phyloP scores from a whole-genome alignment of 1,140 invertebrate species.

The Drosophila bifasciata region DNA sequence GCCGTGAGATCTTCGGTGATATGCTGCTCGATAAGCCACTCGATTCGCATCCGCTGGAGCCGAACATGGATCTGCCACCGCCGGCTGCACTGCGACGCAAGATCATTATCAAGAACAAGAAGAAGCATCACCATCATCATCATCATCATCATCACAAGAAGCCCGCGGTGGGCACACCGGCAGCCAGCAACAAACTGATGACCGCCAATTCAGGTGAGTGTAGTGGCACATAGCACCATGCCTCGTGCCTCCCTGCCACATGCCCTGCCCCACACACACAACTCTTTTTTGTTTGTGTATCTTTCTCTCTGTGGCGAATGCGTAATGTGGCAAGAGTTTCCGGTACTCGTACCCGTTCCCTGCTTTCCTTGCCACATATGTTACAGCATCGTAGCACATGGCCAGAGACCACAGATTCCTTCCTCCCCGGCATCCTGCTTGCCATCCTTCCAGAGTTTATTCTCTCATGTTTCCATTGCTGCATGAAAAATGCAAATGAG shows the following conservation, averaged over 20 bases:
- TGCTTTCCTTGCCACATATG: slow-evolving; percentile 38
- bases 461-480: slow-evolving; percentile 3
- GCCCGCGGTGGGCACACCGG: slow-evolving; percentile 55
- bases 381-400: slow-evolving; percentile 29
- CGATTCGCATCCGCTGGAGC: slow-evolving; percentile 92
- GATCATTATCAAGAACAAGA: slow-evolving; percentile 99
- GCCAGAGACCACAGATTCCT: background rate
- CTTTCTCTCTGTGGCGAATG: slow-evolving; percentile 17
- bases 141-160: slow-evolving; percentile 86
- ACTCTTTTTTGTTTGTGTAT: too few species aligned
- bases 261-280: too few species aligned
- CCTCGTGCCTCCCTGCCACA: too few species aligned
- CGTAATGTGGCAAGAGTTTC: slow-evolving; percentile 36
- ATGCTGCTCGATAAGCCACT: slow-evolving; percentile 96
- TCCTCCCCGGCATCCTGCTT: background rate
- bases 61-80: slow-evolving; percentile 93
- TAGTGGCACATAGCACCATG: background rate
- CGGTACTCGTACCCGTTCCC: too few species aligned
- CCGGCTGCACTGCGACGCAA: slow-evolving; percentile 93
- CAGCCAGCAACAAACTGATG: slow-evolving; percentile 71
- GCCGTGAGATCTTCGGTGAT: slow-evolving; percentile 97
- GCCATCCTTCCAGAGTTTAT: slow-evolving; percentile 1
- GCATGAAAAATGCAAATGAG: slow-evolving; percentile 71
- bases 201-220: slow-evolving; percentile 81
- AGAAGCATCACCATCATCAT: slow-evolving; percentile 95